Base-by-base conservation (phyloP, 2,113 vertebrate species). In the Aptenodytes forsteri region DNA sequence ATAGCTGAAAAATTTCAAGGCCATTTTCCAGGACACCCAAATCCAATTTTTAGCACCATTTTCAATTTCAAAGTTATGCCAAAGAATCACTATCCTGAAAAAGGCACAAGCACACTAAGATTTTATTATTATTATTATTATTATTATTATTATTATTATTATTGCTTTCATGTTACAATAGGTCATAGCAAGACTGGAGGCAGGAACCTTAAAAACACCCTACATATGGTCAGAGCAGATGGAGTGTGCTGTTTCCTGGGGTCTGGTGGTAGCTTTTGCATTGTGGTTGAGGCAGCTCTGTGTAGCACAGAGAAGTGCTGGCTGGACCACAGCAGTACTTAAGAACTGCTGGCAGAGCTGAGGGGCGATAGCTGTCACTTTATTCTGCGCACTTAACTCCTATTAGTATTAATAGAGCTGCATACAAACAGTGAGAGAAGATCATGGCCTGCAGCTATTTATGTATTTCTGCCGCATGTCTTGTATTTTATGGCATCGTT, bases 301-400 rank as follows among this genome's bases (percentile, higher is more conserved):
- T 23, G 42, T 2, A 79, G 80, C 40, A 49, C 7, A 7, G 54
- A 62, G 80, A 49, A 85, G 40, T 13, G 58, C 32, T 73, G 90
- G 78, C 42, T 88, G 96, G 94, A 86, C 88, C 87, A 71, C 66
- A 67, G 47, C 52, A 67, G 67, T 80, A 16, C 78, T 90, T 64
- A 20, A 70, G 87, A 90, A 90, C 75, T 81, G 62, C 47, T 94
- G 89, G 49, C 94, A 95, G 84, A 94, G 81, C 93, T 91, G 89
- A 95, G 91, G 94, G 81, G 69, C 0, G 1, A 77, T 93, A 94
- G 93, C 87, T 91, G 94, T 93, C 97, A 94, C 91, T 96, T 96
- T 67, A 93, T 96, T 95, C 95, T 96, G 94, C 67, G 10, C 94
- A 96, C 94, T 97, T 97, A 97, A 96, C 97, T 97, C 95, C 93